Conservation (phyloP, 2,888 invertebrate genomes). For the Ametastegia equiseti region DNA sequence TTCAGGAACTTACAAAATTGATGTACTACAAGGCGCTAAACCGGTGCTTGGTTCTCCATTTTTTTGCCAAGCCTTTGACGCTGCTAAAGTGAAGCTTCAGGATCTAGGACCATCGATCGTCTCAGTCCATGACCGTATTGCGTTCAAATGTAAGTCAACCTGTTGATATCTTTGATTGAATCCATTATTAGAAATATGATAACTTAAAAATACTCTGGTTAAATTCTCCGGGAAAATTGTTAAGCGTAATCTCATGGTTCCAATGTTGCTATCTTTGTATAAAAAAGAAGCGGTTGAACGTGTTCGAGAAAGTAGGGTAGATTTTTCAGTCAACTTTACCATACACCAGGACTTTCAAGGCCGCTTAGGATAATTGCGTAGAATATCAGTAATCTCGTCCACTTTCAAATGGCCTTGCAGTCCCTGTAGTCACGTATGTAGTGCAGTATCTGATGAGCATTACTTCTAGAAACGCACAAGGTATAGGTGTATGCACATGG, state of each 20-base stretch:
- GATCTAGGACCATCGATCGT: slow-evolving; percentile 87
- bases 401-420: slow-evolving; percentile 69
- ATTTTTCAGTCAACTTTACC: slow-evolving; percentile 56
- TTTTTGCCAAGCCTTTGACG: slow-evolving; percentile 94
- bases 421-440: slow-evolving; percentile 54
- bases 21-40: slow-evolving; percentile 93
- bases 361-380: slow-evolving; percentile 61
- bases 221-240: not conserved
- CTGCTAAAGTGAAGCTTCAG: slow-evolving; percentile 88
- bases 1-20: slow-evolving; percentile 78
- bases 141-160: slow-evolving; percentile 84
- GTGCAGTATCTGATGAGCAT: not conserved
- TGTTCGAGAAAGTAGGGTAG: slow-evolving; percentile 60
- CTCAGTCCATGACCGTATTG: slow-evolving; percentile 89
- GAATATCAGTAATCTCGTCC: slow-evolving; percentile 61
- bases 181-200: not conserved
- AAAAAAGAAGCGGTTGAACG: not conserved
- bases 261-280: not conserved
- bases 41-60: slow-evolving; percentile 96
- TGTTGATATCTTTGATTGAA: too few relatives aligned
- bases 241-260: not conserved
- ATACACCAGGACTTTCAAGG: slow-evolving; percentile 60
- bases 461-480: not conserved
- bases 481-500: not conserved
- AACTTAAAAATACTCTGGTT: not conserved